These are phyloP conservation scores for Tenthredo notha DNA, from an alignment of 2,888 invertebrate species.

Conservation along the genomic window DNA sequence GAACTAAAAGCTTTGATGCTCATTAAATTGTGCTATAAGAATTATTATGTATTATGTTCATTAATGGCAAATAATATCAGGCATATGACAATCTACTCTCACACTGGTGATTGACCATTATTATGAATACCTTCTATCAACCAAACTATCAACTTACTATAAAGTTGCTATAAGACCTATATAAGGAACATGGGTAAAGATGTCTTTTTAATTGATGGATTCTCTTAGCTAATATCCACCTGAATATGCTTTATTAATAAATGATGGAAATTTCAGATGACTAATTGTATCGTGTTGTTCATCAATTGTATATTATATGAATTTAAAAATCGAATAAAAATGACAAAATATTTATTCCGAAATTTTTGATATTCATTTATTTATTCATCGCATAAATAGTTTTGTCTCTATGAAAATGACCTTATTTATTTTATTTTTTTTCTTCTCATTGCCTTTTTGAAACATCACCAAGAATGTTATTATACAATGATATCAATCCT, in stretches of 20 bases:
- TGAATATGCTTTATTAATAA: background rate
- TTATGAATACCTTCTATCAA: background rate
- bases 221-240: background rate
- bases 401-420: background rate
- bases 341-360: background rate
- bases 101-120: background rate
- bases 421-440: no score
- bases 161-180: background rate
- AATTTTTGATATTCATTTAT: conserved; percentile 29
- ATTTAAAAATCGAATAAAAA: background rate
- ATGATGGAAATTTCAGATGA: background rate
- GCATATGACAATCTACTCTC: conserved; percentile 11
- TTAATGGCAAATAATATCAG: background rate
- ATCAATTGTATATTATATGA: background rate
- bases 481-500: conserved; percentile 22
- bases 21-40: background rate
- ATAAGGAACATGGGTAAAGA: background rate
- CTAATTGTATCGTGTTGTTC: background rate
- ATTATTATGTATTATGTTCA: background rate
- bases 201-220: background rate
- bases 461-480: conserved; percentile 24
- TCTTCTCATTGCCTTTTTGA: background rate
- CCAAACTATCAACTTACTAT: background rate
- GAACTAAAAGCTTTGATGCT: background rate
- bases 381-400: background rate